phyloP scores from a whole-genome alignment of 2,113 vertebrate genomes.

The Chaenocephalus aceratus region DNA sequence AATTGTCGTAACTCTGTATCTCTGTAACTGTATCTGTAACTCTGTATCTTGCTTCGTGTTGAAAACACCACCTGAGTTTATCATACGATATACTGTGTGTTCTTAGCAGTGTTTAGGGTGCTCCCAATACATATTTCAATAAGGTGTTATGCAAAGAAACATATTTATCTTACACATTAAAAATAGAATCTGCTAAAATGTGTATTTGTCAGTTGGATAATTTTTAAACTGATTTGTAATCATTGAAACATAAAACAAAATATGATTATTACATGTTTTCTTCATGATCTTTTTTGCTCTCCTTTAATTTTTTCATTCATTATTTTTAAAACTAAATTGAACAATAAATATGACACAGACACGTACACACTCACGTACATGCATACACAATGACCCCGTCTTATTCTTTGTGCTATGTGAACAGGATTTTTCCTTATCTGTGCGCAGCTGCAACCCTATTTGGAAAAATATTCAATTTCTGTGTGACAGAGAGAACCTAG shows the following conservation, averaged over 20 bases:
- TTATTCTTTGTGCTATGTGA: slow-evolving; percentile 67
- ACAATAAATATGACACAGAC: slow-evolving; percentile 1
- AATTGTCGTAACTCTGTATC: slow-evolving; percentile 13
- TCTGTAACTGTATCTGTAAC: not conserved
- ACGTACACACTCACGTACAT: slow-evolving; percentile 40
- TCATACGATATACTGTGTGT: slow-evolving; percentile 18
- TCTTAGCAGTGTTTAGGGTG: slow-evolving; percentile 34
- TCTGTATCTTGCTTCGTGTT: slow-evolving; percentile 38
- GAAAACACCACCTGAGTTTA: slow-evolving; percentile 22
- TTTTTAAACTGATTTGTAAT: not conserved
- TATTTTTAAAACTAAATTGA: slow-evolving; percentile 4
- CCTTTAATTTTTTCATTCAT: slow-evolving; percentile 4
- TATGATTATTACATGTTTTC: not conserved
- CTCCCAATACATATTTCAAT: not conserved
- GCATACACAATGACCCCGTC: slow-evolving; percentile 23
- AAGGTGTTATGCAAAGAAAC: not conserved
- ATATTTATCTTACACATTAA: not conserved
- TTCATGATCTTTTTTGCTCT: not conserved
- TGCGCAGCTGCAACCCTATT: slow-evolving; percentile 81
- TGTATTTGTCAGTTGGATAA: not conserved
- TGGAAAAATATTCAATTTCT: slow-evolving; percentile 83
- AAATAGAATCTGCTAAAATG: not conserved
- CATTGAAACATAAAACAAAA: not conserved
- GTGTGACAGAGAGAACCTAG: slow-evolving; percentile 80
- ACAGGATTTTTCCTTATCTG: slow-evolving; percentile 76